Conservation (phyloP, 2,113 vertebrate genomes). For the Meleagris gallopavo region DNA sequence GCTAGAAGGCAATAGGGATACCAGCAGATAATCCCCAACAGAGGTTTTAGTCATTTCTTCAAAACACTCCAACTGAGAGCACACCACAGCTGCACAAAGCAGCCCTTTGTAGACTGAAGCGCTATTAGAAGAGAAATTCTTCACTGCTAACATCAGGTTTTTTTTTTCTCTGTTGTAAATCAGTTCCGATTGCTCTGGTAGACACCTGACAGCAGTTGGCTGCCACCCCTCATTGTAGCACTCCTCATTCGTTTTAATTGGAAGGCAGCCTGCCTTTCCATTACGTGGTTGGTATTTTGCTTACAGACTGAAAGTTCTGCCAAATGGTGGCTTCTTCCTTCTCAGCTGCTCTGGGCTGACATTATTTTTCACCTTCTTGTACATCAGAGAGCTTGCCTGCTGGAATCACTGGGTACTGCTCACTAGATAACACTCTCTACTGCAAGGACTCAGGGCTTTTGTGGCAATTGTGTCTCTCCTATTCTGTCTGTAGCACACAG, state of each 20-base stretch:
- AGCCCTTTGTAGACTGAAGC: not conserved
- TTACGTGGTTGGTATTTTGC: not conserved
- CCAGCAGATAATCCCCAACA: slow-evolving; percentile 11
- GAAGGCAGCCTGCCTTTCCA: slow-evolving; percentile 13
- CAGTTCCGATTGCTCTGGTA: not conserved
- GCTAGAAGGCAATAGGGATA: slow-evolving; percentile 7
- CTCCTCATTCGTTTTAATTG: not conserved
- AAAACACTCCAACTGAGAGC: not conserved
- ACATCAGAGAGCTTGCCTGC: not conserved
- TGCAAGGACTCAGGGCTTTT: not conserved
- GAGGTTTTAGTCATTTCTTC: slow-evolving; percentile 13
- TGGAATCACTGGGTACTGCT: not conserved
- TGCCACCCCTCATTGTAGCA: not conserved
- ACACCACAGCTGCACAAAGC: not conserved
- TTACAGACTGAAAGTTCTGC: slow-evolving; percentile 50
- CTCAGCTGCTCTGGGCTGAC: not conserved
- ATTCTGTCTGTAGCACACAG: not conserved
- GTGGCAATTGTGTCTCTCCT: not conserved
- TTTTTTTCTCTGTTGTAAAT: not conserved
- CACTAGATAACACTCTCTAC: not conserved
- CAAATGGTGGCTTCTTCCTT: not conserved
- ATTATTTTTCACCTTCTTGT: slow-evolving; percentile 12
- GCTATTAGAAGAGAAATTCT: not conserved
- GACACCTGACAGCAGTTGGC: not conserved
- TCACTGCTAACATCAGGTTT: not conserved